Conservation (phyloP, 2,797 vertebrate genomes). For the Monodelphis domestica region DNA sequence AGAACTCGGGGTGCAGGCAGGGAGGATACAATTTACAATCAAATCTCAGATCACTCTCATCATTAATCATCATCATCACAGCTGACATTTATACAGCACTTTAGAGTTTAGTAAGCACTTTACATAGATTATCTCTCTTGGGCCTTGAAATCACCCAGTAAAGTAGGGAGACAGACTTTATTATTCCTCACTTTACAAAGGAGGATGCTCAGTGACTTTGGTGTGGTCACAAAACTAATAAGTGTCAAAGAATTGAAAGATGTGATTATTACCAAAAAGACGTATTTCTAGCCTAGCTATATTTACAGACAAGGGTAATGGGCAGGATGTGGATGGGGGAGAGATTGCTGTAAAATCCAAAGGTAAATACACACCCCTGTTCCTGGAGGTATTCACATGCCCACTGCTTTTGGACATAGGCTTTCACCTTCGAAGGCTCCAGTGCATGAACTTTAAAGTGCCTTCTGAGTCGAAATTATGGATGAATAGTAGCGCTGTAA, state of each 20-base stretch:
- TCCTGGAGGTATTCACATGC: background rate
- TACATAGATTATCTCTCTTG: background rate
- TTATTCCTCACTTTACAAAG: background rate
- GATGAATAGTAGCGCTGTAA: conserved; percentile 45
- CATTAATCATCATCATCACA: background rate
- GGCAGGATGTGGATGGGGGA: background rate
- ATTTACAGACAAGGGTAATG: background rate
- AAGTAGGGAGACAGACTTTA: background rate
- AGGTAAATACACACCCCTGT: background rate
- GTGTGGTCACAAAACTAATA: background rate
- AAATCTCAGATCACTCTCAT: background rate
- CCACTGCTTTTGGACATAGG: background rate
- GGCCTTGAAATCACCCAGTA: background rate
- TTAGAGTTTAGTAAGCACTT: background rate
- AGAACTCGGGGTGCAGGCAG: background rate
- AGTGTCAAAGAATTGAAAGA: background rate
- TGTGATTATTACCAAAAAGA: background rate
- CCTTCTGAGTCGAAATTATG: conserved; percentile 55
- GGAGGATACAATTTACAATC: background rate
- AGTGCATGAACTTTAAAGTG: conserved; percentile 45
- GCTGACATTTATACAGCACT: background rate
- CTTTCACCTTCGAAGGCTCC: conserved; percentile 27
- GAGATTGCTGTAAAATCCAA: background rate
- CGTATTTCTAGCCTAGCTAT: background rate
- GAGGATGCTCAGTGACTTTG: background rate